phyloP scores from a whole-genome alignment of 23 tunicate species.

The Ciona savignyi region DNA sequence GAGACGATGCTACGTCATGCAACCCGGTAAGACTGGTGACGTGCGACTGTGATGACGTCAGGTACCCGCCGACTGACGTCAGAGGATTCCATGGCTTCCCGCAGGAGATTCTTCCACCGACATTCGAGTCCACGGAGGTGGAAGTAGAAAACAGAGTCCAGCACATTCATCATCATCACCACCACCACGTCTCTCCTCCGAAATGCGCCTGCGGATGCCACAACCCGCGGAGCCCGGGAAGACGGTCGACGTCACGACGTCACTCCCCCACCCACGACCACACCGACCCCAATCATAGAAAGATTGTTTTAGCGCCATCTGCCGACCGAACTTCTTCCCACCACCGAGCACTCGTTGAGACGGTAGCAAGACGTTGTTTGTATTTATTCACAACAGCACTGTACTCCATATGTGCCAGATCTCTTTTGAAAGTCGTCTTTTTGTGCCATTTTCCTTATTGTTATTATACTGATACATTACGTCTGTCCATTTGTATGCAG shows the following conservation, averaged over 20 bases:
- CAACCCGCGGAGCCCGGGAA: not conserved
- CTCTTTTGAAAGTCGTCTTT: too few relatives aligned
- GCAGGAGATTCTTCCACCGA: not conserved
- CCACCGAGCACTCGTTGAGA: not conserved
- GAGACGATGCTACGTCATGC: not conserved
- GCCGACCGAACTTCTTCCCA: slow-evolving; percentile 5
- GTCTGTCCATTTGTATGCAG: too few relatives aligned
- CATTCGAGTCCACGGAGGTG: not conserved
- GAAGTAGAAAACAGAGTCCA: slow-evolving; percentile 11
- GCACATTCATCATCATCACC: slow-evolving; percentile 33
- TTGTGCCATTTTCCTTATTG: too few relatives aligned
- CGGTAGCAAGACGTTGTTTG: not conserved
- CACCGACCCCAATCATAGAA: slow-evolving; percentile 8
- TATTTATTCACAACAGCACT: not conserved
- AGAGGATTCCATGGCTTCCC: not conserved
- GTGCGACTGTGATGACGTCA: not conserved
- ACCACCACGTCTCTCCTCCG: slow-evolving; percentile 14
- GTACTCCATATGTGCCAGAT: not conserved
- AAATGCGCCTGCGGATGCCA: slow-evolving; percentile 20
- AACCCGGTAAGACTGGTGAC: not conserved
- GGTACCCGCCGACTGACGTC: not conserved
- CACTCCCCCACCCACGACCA: not conserved
- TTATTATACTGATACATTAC: too few relatives aligned
- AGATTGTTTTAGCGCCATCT: slow-evolving; percentile 1
- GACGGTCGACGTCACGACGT: not conserved